These are phyloP conservation scores for Mustelus asterias DNA, from an alignment of 2,113 vertebrate species.

Conservation along the genomic window DNA sequence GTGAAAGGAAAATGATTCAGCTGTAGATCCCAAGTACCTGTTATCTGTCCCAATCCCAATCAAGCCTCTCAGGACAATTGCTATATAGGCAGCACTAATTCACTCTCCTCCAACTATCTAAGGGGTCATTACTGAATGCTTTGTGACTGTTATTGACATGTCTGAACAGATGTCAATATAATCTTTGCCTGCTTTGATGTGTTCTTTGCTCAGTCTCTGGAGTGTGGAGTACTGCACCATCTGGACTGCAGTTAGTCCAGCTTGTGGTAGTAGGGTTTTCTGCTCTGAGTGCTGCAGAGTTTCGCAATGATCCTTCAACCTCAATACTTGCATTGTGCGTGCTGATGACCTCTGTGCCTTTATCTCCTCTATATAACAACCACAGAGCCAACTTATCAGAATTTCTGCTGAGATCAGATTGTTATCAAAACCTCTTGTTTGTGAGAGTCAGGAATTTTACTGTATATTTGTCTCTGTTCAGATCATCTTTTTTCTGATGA, in stretches of 20 bases:
- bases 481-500: not conserved
- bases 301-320: not conserved
- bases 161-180: conserved; percentile 35
- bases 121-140: conserved; percentile 22
- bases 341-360: not conserved
- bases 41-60: conserved; percentile 7
- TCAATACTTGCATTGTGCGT: conserved; percentile 23
- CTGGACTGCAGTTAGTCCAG: conserved; percentile 28
- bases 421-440: not conserved
- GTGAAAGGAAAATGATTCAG: not conserved
- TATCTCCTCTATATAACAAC: conserved; percentile 9
- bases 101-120: conserved; percentile 23
- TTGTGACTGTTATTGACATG: conserved; percentile 33
- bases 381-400: not conserved
- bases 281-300: not conserved
- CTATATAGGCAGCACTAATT: conserved; percentile 15
- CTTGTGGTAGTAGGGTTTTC: not conserved
- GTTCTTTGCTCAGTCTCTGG: not conserved
- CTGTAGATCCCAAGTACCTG: not conserved
- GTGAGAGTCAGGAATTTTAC: not conserved
- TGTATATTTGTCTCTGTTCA: not conserved
- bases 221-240: conserved; percentile 29
- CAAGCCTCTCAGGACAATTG: conserved; percentile 2
- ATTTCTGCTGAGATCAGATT: conserved; percentile 18
- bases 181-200: conserved; percentile 34